phyloP scores from a whole-genome alignment of 1,140 invertebrate species.

The Trichomalopsis sarcophagae region DNA sequence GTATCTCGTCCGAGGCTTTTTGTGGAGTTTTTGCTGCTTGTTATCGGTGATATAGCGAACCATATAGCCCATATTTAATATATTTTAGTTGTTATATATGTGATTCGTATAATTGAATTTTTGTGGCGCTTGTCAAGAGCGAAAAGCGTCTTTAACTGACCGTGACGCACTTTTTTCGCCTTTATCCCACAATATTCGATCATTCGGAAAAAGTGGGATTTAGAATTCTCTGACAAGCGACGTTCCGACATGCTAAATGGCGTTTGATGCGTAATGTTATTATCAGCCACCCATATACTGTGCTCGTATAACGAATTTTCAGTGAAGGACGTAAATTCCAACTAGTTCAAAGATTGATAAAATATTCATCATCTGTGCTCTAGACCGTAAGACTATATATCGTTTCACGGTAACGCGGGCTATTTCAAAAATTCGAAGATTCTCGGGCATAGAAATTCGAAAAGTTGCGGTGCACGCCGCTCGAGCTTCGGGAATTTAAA shows the following conservation, averaged over 20 bases:
- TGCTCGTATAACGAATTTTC: neutral
- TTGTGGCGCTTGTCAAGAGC: too few species aligned
- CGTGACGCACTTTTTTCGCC: neutral
- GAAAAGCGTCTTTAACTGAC: neutral
- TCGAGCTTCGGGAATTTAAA: neutral
- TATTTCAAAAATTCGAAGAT: neutral
- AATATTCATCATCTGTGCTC: neutral
- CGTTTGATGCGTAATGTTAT: neutral
- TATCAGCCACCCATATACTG: neutral
- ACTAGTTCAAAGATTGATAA: neutral
- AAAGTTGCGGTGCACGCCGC: neutral
- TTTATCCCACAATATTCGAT: neutral
- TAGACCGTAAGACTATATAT: too few species aligned
- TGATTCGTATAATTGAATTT: too few species aligned
- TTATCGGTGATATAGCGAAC: too few species aligned
- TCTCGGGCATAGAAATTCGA: neutral
- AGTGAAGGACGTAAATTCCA: neutral
- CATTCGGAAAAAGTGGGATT: neutral
- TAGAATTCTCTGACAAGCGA: neutral
- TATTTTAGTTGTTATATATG: too few species aligned
- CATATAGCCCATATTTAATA: too few species aligned
- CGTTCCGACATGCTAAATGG: neutral
- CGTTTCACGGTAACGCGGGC: too few species aligned
- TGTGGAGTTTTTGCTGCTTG: conserved; percentile 3
- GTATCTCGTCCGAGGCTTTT: neutral